These are phyloP conservation scores for Syngnathus floridae DNA, from an alignment of 2,113 vertebrate species.

Conservation along the genomic window DNA sequence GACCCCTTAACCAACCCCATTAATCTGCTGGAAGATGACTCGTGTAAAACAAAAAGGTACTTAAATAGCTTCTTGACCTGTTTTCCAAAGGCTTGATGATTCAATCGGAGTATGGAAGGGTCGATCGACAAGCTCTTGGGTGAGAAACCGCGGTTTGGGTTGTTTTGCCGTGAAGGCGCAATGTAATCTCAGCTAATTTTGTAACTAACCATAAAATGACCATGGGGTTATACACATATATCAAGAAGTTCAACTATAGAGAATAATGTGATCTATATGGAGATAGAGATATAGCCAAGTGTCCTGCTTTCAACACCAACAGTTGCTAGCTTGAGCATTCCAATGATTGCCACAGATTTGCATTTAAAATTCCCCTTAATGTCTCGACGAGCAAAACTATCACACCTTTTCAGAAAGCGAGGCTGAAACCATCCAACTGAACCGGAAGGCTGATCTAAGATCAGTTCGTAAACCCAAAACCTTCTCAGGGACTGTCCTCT, in stretches of 20 bases:
- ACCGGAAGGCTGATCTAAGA: constrained; percentile 55
- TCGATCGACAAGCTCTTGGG: constrained; percentile 25
- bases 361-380: constrained; percentile 18
- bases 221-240: constrained; percentile 13
- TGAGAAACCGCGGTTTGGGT: constrained; percentile 43
- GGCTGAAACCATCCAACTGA: constrained; percentile 38
- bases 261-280: constrained; percentile 14
- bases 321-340: constrained; percentile 39
- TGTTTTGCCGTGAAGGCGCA: constrained; percentile 58
- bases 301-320: constrained; percentile 30
- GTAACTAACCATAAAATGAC: constrained; percentile 51
- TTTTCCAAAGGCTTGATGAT: constrained; percentile 44
- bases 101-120: constrained; percentile 19
- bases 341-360: constrained; percentile 21
- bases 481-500: constrained; percentile 69
- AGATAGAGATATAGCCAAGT: constrained; percentile 48
- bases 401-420: constrained; percentile 32
- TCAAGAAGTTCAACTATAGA: constrained; percentile 27
- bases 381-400: constrained; percentile 16
- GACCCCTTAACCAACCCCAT: constrained; percentile 56
- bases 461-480: constrained; percentile 62
- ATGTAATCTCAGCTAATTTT: constrained; percentile 53
- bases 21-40: constrained; percentile 61
- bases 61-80: constrained; percentile 59
- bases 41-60: constrained; percentile 68